phyloP scores from a whole-genome alignment of 2,797 vertebrate species.

The Rhinophrynus dorsalis region DNA sequence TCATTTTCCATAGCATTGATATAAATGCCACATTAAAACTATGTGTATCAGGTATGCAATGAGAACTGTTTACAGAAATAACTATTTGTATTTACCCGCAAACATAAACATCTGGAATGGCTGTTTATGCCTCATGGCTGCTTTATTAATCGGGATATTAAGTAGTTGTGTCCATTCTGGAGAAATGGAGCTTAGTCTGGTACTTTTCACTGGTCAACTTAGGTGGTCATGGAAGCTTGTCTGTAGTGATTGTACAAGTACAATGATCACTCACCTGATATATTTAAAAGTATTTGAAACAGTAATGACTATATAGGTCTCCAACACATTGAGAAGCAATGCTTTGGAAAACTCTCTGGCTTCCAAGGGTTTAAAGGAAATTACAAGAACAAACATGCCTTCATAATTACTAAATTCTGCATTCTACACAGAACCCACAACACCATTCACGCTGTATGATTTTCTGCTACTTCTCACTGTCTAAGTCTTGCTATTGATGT shows the following conservation, averaged over 20 bases:
- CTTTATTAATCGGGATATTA: slow-evolving; percentile 26
- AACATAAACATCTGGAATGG: slow-evolving; percentile 50
- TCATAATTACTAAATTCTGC: no score
- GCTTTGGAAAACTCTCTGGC: no score
- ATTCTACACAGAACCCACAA: no score
- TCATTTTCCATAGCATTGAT: slow-evolving; percentile 52
- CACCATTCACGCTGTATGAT: no score
- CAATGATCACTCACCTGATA: no score
- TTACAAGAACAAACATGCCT: no score
- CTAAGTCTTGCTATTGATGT: no score
- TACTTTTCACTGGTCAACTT: neutral
- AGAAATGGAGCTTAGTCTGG: neutral
- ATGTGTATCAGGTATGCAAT: slow-evolving; percentile 65
- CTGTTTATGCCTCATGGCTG: slow-evolving; percentile 50
- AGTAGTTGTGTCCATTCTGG: neutral
- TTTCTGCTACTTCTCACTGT: no score
- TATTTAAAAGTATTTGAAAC: no score
- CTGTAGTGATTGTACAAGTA: neutral
- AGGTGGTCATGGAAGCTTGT: neutral
- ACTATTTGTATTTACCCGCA: slow-evolving; percentile 64
- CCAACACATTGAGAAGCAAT: no score
- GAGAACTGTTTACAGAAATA: slow-evolving; percentile 71
- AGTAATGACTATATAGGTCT: no score
- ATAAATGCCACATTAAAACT: slow-evolving; percentile 56
- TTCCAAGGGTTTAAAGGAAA: no score